A percentile compares a stretch with the other conserved stretches of the same genome.
Conservation (phyloP, 2,113 vertebrate species). For the Lamprologus ornatipinnis region DNA sequence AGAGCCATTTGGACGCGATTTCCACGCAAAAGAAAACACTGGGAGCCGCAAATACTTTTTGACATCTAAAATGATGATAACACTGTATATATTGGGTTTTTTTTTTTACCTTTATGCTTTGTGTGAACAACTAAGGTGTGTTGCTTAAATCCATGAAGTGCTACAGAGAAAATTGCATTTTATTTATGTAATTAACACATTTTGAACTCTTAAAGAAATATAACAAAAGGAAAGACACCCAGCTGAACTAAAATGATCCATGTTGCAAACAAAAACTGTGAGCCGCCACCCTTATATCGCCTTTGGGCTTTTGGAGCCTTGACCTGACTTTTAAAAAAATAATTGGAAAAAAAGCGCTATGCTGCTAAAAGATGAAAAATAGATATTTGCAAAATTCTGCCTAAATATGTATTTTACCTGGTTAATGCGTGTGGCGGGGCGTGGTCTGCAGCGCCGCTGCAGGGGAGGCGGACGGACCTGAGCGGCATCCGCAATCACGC, state of each 20-base stretch:
- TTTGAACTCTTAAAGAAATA: neutral
- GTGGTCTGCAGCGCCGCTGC: too few relatives aligned
- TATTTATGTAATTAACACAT: neutral
- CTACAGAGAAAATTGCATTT: neutral
- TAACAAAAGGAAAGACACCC: neutral
- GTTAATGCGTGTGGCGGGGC: too few relatives aligned
- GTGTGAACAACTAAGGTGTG: neutral
- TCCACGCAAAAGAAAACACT: neutral
- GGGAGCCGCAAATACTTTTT: neutral
- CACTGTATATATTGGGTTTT: fast-evolving
- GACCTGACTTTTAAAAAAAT: neutral
- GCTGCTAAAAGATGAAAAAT: too few relatives aligned
- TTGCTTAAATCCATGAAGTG: neutral
- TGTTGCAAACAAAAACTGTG: neutral
- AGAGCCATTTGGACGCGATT: neutral
- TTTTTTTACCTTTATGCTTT: neutral
- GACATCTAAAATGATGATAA: neutral
- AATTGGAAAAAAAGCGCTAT: neutral
- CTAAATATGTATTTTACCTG: too few relatives aligned
- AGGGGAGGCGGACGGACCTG: neutral
- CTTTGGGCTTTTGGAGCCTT: neutral
- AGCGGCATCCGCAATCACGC: fast-evolving
- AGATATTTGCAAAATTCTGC: too few relatives aligned
- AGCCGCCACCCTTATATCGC: fast-evolving
- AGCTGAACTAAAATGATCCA: neutral